Evolutionary conservation across 1,140 invertebrate species (phyloP).

Genomic region (Nephotettix cincticeps): DNA sequence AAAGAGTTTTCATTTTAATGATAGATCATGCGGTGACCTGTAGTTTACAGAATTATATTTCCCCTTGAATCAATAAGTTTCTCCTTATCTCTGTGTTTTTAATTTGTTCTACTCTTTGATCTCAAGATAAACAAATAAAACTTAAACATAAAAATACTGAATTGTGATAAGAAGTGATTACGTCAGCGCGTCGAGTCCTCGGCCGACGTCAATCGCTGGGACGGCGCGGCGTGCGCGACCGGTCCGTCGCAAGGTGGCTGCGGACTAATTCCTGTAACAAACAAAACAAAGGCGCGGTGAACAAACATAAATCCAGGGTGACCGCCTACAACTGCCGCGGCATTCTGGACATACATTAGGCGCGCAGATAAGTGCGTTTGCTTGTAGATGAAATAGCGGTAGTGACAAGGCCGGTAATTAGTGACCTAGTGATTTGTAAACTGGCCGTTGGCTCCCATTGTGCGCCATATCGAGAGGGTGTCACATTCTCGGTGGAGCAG

Average conservation of each 20-base stretch:
- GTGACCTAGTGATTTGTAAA: constrained; percentile 19
- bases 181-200: too few species aligned
- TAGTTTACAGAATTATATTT: too few species aligned
- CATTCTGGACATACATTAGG: constrained; percentile 24
- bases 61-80: too few species aligned
- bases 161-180: too few species aligned
- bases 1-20: too few species aligned
- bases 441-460: not conserved
- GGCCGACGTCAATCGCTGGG: too few species aligned
- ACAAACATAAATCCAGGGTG: constrained; percentile 1
- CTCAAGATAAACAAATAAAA: too few species aligned
- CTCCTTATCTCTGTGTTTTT: too few species aligned
- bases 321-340: not conserved
- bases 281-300: not conserved
- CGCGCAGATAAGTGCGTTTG: constrained; percentile 19
- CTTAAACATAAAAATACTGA: too few species aligned
- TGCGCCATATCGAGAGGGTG: not conserved
- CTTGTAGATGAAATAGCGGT: constrained; percentile 19
- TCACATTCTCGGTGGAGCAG: not conserved
- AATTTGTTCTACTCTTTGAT: too few species aligned
- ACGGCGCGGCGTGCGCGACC: not conserved
- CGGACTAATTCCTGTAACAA: not conserved
- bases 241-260: not conserved
- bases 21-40: too few species aligned
- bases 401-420: constrained; percentile 13